Conservation (phyloP, 1,140 invertebrate species). For the Pararge aegeria region DNA sequence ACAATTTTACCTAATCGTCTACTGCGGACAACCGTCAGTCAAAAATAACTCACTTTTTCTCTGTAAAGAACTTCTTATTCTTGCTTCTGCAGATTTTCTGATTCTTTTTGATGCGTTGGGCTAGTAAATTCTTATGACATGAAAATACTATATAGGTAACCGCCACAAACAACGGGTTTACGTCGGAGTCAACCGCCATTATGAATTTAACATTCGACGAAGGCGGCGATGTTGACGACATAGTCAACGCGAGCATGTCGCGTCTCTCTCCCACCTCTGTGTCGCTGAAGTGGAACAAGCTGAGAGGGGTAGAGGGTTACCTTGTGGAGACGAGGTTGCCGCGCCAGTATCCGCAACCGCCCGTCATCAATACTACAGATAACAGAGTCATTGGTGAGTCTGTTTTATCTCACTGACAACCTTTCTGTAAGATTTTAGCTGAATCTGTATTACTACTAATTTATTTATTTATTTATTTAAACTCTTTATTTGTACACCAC, state of each 20-base stretch:
- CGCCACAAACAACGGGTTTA: slow-evolving; percentile 82
- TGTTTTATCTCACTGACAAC: background rate
- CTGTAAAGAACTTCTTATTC: too few species aligned
- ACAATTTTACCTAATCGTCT: too few species aligned
- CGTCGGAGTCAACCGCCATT: slow-evolving; percentile 81
- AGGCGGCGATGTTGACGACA: slow-evolving; percentile 81
- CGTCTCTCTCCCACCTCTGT: slow-evolving; percentile 78
- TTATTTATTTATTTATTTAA: too few species aligned
- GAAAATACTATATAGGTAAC: slow-evolving; percentile 79
- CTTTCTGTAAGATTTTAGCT: too few species aligned
- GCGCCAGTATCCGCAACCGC: slow-evolving; percentile 76
- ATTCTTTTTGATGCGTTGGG: too few species aligned
- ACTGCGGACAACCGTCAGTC: too few species aligned
- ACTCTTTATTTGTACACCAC: too few species aligned
- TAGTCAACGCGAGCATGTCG: slow-evolving; percentile 80
- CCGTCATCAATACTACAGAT: slow-evolving; percentile 49
- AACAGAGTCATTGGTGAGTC: slow-evolving; percentile 78
- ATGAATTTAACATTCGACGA: slow-evolving; percentile 82
- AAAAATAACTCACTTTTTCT: too few species aligned
- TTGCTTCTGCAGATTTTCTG: too few species aligned
- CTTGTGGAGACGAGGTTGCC: slow-evolving; percentile 75
- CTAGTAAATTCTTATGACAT: too few species aligned
- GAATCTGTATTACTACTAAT: too few species aligned
- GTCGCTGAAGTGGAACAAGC: slow-evolving; percentile 81
- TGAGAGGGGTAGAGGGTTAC: slow-evolving; percentile 83